Evolutionary conservation across 2,113 vertebrate species (phyloP), one percentile per base, ranked within the genome.

Genomic region (Oncorhynchus keta): DNA sequence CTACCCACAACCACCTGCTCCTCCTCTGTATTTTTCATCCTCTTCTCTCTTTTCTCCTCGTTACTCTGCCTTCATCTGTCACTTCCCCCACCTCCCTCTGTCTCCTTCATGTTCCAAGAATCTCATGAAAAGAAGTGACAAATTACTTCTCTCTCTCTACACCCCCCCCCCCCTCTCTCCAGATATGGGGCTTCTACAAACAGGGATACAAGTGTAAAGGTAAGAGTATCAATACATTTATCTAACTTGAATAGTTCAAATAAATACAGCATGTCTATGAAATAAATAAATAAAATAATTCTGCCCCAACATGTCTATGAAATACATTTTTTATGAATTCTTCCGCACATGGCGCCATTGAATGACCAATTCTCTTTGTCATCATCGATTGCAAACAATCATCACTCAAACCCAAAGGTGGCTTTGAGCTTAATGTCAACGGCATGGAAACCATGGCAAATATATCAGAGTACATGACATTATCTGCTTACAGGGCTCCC

Each of bases 121-220:
- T 45, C 39, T 45, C 2, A 45, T 45, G 39, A 45, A 45, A 12
- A 45, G 8, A 45, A 45, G 39, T 45, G 39, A 45, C 39, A 45
- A 3, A 45, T 11, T 3, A 12, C 39, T 18, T 85, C 11, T 76
- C 59, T 8, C 35, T 30, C 57, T n/a, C n/a, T n/a, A n/a, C n/a
- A n/a, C 26, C 12, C 14, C 1, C 1, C 8, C 8, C 8, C 39
- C 14, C 26, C 3, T 72, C 64, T 68, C 55, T 89, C 67, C 79
- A 96, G 95, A 96, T 96, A 76, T 95, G 95, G 92, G 95, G 95
- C 39, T 94, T 97, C 88, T 96, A 96, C 90, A 97, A 96, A 80
- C 94, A 97, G 89, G 96, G 96, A 77, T 94, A 96, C 86, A 97
- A 96, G 90, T 97, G 96, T 84, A 93, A 95, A 94, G 95, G 96